Base-by-base conservation (phyloP, 2,797 vertebrate species). In the Threskiornis aethiopicus region DNA sequence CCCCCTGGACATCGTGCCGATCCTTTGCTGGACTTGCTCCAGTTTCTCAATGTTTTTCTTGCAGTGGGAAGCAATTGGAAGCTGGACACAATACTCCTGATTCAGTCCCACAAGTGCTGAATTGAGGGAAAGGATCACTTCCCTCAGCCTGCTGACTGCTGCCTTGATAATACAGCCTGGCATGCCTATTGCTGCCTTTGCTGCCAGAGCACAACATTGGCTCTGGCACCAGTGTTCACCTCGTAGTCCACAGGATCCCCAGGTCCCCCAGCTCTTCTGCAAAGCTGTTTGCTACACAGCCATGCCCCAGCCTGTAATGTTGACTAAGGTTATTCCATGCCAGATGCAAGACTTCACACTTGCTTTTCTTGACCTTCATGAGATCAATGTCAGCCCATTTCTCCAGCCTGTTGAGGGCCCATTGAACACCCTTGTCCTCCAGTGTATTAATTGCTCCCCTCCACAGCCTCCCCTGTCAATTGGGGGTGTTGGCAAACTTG, bases 381-480 rank as follows among this genome's bases (percentile, higher is more conserved):
- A 65, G 10, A 65, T 17, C 31, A 77, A 4, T 31, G 16, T 37
- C 46, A 90, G 19, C 9, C 22, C n/a, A 13, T 44, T 85, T 79
- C 14, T 71, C 47, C 61, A 62, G 35, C 33, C 35, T 49, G 3
- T 24, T 61, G 22, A 81, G 39, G 18, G 11, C 8, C 5, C n/a
- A 31, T 1, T 61, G 41, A 62, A 75, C 6, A 35, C 10, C 2
- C 10, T 39, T 28, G 5, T 11, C 37, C 19, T 78, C 35, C 37
- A 35, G 9, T 2, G 3, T 11, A 75, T 8, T n/a, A 26, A 37
- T 22, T 67, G 26, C 3, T 57, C 8, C 6, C 7, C 5, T 3
- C 4, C 10, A 22, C 11, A 26, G 26, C 11, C 10, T 24, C 6
- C 16, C 3, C 4, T 37, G 15, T 37, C 39, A 75, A 1, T 0